These are phyloP conservation scores for Drosophila nasuta DNA, from an alignment of 1,140 invertebrate species.

Conservation along the genomic window DNA sequence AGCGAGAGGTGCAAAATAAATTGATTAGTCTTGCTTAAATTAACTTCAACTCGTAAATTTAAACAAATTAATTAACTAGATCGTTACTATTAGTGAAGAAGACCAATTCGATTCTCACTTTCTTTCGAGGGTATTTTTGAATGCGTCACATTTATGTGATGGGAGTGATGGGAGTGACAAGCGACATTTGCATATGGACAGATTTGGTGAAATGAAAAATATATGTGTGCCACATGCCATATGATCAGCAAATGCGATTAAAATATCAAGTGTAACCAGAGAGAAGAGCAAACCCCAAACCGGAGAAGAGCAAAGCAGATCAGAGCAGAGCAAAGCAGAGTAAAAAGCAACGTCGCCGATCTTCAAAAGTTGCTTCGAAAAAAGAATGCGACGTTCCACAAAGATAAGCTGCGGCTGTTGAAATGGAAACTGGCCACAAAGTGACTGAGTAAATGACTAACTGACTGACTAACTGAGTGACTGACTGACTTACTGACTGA, in stretches of 20 bases:
- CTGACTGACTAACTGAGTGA: no score
- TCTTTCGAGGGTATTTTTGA: slow-evolving; percentile 29
- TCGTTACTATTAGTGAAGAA: neutral
- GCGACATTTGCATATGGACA: slow-evolving; percentile 46
- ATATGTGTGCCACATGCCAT: slow-evolving; percentile 44
- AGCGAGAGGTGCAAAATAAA: no score
- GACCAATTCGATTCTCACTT: neutral
- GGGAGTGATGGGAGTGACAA: slow-evolving; percentile 10
- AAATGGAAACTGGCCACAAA: slow-evolving; percentile 72
- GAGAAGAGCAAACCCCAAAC: slow-evolving; percentile 5
- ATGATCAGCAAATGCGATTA: slow-evolving; percentile 79
- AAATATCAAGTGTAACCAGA: slow-evolving; percentile 69
- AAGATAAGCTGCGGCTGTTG: slow-evolving; percentile 61
- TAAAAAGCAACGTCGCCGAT: slow-evolving; percentile 8
- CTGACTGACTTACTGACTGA: slow-evolving; percentile 46
- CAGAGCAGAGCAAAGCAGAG: slow-evolving; percentile 5
- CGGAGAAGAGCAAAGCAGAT: neutral
- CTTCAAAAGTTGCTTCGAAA: slow-evolving; percentile 19
- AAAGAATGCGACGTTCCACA: slow-evolving; percentile 58
- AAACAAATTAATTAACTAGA: neutral
- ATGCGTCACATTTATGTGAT: neutral
- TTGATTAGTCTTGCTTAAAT: no score
- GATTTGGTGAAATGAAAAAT: slow-evolving; percentile 49
- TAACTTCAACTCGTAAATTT: no score
- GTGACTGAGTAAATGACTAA: slow-evolving; percentile 20